These are phyloP conservation scores for Leptopilina drosophilae DNA, from an alignment of 2,888 invertebrate species.

Conservation along the genomic window DNA sequence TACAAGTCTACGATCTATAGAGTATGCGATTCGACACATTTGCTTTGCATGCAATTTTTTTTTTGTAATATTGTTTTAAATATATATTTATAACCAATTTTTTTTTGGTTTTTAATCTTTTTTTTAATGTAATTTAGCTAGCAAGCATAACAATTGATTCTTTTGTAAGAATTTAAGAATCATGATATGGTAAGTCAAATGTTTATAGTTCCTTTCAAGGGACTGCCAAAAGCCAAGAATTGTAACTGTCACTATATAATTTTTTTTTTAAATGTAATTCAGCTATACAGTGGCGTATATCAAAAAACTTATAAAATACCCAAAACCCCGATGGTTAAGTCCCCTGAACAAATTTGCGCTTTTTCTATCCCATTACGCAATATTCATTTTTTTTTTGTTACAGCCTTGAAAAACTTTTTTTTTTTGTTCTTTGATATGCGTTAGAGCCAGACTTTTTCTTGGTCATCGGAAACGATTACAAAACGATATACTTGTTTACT, in stretches of 20 bases:
- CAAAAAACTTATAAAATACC: constrained; percentile 76
- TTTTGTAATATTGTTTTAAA: constrained; percentile 54
- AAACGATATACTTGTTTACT: constrained; percentile 39
- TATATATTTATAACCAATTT: constrained; percentile 59
- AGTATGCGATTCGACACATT: constrained; percentile 73
- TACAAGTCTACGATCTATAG: constrained; percentile 60
- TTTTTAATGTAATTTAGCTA: constrained; percentile 67
- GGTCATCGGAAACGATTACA: constrained; percentile 62
- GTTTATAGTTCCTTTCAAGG: constrained; percentile 69
- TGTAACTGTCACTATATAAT: constrained; percentile 63
- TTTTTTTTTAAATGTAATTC: constrained; percentile 60
- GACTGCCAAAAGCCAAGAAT: constrained; percentile 67
- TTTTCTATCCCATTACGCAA: constrained; percentile 22
- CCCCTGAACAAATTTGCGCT: constrained; percentile 60
- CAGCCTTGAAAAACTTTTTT: constrained; percentile 46
- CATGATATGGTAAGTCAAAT: constrained; percentile 74
- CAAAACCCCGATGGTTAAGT: constrained; percentile 70
- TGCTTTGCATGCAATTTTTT: constrained; percentile 68
- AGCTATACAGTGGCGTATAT: constrained; percentile 73
- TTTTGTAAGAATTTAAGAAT: constrained; percentile 63
- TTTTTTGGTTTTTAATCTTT: constrained; percentile 43
- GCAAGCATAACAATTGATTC: constrained; percentile 73
- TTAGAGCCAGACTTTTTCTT: constrained; percentile 75
- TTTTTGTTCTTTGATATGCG: constrained; percentile 73
- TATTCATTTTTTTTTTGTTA: constrained; percentile 50